Evolutionary conservation across 1,140 invertebrate genomes (phyloP), one percentile per base, ranked within the genome.

Genomic region (Leptonema lineaticorne): DNA sequence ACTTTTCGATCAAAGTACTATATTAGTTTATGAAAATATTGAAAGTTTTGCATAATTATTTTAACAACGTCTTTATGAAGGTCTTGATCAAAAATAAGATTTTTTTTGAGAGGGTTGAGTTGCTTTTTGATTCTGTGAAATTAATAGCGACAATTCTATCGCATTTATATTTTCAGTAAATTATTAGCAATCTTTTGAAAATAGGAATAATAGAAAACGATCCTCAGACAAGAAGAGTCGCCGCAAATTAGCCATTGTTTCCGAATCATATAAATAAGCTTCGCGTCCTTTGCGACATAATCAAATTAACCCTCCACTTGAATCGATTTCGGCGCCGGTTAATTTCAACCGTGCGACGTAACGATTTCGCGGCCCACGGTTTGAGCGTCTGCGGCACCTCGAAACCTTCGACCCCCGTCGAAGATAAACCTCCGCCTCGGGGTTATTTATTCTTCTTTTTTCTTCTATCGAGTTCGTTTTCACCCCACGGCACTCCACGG

Each of bases 371-470:
- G 11, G 37, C 14, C 2, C 50, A 53, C 50, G n/a, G 50, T 53
- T 53, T 26, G 50, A 53, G 50, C 14, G 3, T 26, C 20, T 26
- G 3, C 24, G 50, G 27, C 27, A n/a, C n/a, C n/a, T n/a, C n/a
- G n/a, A 53, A 53, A 53, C 50, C 50, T 53, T 24, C 27, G 50
- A 20, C 50, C 50, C 22, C n/a, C 14, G 3, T 26, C 20, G 9
- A 2, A 53, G 50, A 53, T 53, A 53, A 53, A 53, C 50, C 50
- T 53, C 50, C 27, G 50, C 50, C 50, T 24, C 22, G 50, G 50
- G 50, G 50, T n/a, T 53, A 22, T 53, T 53, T 53, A 53, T 53
- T 53, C 50, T 53, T 53, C 50, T 24, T 2, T 24, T 53, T 20
- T 53, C 50, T 53, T 26, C 22, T n/a, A n/a, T n/a, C n/a, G n/a